phyloP scores from a whole-genome alignment of 2,888 invertebrate species.

The Dascillus cervinus region DNA sequence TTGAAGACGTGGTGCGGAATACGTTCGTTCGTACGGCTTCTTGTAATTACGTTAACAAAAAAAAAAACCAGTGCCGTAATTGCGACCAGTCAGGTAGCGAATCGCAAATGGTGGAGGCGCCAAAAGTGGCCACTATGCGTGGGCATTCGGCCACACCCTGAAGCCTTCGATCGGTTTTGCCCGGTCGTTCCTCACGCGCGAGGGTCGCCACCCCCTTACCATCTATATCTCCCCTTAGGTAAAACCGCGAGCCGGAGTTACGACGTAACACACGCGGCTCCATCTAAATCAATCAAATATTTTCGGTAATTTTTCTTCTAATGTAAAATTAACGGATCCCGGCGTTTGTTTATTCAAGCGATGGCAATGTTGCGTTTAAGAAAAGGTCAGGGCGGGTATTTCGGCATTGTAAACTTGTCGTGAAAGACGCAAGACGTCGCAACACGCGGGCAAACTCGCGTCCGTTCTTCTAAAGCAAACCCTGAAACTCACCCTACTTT shows the following conservation, averaged over 20 bases:
- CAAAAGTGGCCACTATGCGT: conserved; percentile 34
- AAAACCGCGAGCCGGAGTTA: conserved; percentile 28
- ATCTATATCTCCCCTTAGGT: conserved; percentile 31
- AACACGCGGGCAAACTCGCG: conserved; percentile 25
- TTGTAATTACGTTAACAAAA: too few species aligned
- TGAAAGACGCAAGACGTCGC: conserved; percentile 23
- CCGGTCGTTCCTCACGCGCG: conserved; percentile 42
- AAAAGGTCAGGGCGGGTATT: too few species aligned
- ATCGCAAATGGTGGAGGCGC: conserved; percentile 16
- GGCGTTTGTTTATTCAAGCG: too few species aligned
- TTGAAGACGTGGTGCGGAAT: too few species aligned
- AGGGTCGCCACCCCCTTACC: conserved; percentile 33
- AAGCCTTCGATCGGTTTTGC: conserved; percentile 43
- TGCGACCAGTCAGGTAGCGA: too few species aligned
- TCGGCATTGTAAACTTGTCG: conserved; percentile 16
- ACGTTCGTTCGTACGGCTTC: too few species aligned
- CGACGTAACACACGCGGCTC: conserved; percentile 18
- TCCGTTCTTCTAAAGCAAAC: conserved; percentile 23
- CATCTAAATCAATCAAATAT: too few species aligned
- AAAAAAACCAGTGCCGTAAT: too few species aligned
- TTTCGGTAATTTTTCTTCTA: too few species aligned
- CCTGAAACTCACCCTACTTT: conserved; percentile 17
- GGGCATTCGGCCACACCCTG: conserved; percentile 41
- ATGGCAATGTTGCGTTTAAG: too few species aligned
- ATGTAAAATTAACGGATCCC: too few species aligned